A percentile compares a stretch with the other conserved stretches of the same genome.
These are phyloP conservation scores for Cladopsammia gracilis DNA, from an alignment of 64 coral and sea anemone genomes.

Conservation along the genomic window DNA sequence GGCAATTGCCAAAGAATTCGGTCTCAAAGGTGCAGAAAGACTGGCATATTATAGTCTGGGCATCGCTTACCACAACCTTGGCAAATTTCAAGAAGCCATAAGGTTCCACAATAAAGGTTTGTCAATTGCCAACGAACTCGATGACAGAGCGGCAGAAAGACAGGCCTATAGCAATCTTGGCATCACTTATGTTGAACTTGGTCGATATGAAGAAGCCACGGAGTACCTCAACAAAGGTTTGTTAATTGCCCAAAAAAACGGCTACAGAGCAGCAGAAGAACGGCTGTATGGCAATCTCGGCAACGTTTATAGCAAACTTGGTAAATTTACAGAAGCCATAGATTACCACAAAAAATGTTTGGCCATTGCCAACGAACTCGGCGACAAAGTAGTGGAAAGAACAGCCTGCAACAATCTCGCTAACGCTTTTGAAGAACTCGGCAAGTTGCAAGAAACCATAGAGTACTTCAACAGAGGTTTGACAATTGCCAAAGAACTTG, in stretches of 20 bases:
- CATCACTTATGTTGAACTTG: background rate
- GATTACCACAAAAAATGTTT: constrained; percentile 19
- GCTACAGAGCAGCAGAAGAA: constrained; percentile 4
- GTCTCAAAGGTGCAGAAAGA: background rate
- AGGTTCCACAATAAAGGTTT: background rate
- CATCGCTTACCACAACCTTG: background rate
- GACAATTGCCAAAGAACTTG: background rate
- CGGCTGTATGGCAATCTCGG: background rate
- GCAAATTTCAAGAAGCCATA: constrained; percentile 9
- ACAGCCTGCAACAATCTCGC: background rate
- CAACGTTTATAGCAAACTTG: background rate
- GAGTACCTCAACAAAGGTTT: background rate
- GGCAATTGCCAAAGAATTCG: background rate
- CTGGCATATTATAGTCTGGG: background rate
- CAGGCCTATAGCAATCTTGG: constrained; percentile 9
- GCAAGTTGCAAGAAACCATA: constrained; percentile 8
- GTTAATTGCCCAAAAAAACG: background rate
- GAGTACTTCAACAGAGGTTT: background rate
- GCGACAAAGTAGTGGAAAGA: background rate
- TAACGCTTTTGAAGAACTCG: background rate
- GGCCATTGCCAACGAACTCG: background rate
- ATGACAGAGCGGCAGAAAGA: background rate
- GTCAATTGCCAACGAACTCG: constrained; percentile 7
- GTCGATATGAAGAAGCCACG: background rate
- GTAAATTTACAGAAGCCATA: background rate